A percentile compares a stretch with the other conserved stretches of the same genome.
These are phyloP conservation scores for Garra rufa DNA, from an alignment of 2,113 vertebrate species.

Conservation along the genomic window DNA sequence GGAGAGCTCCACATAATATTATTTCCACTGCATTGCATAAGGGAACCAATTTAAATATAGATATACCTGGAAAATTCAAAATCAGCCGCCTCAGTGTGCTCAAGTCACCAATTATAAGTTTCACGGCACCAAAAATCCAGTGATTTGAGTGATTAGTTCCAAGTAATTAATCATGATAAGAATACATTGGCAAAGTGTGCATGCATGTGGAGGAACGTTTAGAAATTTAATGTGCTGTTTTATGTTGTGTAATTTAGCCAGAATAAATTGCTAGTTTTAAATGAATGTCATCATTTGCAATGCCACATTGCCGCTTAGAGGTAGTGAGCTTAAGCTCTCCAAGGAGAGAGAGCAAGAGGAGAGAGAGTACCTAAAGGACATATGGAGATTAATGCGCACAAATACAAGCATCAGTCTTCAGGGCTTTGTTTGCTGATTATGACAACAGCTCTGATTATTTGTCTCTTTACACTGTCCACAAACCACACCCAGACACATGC, in stretches of 20 bases:
- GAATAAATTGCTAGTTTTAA: constrained; percentile 43
- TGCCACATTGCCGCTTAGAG: constrained; percentile 29
- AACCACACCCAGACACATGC: constrained; percentile 40
- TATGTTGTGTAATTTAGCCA: constrained; percentile 36
- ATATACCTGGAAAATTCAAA: constrained; percentile 2
- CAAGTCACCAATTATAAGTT: constrained; percentile 3
- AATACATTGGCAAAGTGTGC: constrained; percentile 8
- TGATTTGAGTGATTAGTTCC: constrained; percentile 33
- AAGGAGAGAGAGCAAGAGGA: background rate
- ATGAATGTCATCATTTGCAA: constrained; percentile 31
- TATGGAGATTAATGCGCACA: constrained; percentile 30
- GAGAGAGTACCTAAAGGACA: background rate
- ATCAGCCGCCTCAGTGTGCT: background rate
- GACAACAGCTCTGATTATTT: constrained; percentile 44
- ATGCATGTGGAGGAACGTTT: constrained; percentile 1
- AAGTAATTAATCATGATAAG: constrained; percentile 38
- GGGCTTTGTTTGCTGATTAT: constrained; percentile 32
- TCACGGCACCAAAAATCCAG: background rate
- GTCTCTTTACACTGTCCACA: constrained; percentile 27
- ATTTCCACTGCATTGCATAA: background rate
- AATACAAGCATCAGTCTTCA: constrained; percentile 17
- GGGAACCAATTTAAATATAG: constrained; percentile 12
- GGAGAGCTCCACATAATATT: background rate
- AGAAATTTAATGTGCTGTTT: constrained; percentile 40
- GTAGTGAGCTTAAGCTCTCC: constrained; percentile 13